Conservation (phyloP, 1,140 invertebrate species). For the Tetranychus urticae region DNA sequence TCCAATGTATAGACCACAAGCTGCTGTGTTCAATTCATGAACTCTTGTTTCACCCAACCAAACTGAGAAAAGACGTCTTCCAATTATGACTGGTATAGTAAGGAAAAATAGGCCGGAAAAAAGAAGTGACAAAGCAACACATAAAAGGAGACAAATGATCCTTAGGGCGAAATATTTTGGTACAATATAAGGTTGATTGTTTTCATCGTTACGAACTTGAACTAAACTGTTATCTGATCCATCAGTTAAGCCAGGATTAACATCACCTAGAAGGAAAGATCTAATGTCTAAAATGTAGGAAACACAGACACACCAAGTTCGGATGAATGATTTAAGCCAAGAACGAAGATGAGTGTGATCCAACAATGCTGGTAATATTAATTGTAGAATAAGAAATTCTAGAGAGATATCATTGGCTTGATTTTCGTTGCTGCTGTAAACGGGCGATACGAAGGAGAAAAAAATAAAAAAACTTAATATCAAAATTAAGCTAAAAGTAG, state of each 20-base stretch:
- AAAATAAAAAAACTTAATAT: constrained; percentile 3
- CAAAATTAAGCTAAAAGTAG: constrained; percentile 1
- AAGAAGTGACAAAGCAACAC: constrained; percentile 1
- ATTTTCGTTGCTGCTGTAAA: constrained; percentile 43
- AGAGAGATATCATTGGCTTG: constrained; percentile 59
- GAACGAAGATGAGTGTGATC: constrained; percentile 84
- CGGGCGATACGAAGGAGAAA: background rate
- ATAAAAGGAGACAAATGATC: constrained; percentile 1
- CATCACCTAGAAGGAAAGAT: constrained; percentile 61
- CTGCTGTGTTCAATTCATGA: constrained; percentile 86
- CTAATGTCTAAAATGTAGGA: constrained; percentile 61
- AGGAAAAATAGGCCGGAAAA: constrained; percentile 8
- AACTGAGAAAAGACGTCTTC: constrained; percentile 57
- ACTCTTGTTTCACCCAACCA: constrained; percentile 45
- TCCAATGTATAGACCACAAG: constrained; percentile 75
- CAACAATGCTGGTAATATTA: constrained; percentile 76
- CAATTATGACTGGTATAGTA: constrained; percentile 41
- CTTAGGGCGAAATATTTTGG: constrained; percentile 51
- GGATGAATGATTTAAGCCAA: constrained; percentile 66
- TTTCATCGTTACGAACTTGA: background rate
- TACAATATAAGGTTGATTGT: constrained; percentile 54
- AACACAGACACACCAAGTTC: constrained; percentile 61
- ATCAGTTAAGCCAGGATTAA: constrained; percentile 11
- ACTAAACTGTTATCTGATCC: constrained; percentile 10
- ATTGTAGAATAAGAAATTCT: constrained; percentile 78